These are phyloP conservation scores for Cyclopterus lumpus DNA, from an alignment of 2,797 vertebrate species.

Conservation along the genomic window DNA sequence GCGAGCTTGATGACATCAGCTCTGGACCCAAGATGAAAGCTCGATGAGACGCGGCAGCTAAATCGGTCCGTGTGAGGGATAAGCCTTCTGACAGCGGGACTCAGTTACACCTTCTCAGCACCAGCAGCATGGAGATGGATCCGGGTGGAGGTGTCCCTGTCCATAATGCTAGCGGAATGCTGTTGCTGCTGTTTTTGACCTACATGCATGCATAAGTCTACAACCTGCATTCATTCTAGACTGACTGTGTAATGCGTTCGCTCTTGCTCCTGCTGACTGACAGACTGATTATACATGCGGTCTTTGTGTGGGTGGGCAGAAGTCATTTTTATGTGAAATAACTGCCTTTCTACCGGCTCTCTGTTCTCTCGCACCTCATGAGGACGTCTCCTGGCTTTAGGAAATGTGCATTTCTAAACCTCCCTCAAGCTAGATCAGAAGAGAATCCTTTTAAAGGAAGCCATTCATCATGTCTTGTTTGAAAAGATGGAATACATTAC, in stretches of 20 bases:
- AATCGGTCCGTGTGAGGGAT: conserved; percentile 70
- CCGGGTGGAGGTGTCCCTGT: conserved; percentile 35
- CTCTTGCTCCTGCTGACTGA: conserved; percentile 45
- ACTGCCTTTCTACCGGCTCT: conserved; percentile 27
- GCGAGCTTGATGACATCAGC: conserved; percentile 52
- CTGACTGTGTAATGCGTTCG: conserved; percentile 43
- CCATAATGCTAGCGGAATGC: conserved; percentile 40
- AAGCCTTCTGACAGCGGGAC: conserved; percentile 67
- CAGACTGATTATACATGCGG: conserved; percentile 55
- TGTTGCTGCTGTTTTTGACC: conserved; percentile 49
- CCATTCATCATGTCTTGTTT: conserved; percentile 19
- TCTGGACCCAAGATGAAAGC: conserved; percentile 70
- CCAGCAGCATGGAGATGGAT: conserved; percentile 46
- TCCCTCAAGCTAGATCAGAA: conserved; percentile 26
- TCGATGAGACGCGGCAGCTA: conserved; percentile 52
- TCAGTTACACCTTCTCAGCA: conserved; percentile 65
- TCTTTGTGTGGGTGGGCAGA: conserved; percentile 63
- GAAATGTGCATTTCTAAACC: conserved; percentile 29
- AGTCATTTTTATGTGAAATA: conserved; percentile 49
- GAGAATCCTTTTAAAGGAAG: conserved; percentile 13
- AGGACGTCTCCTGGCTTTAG: conserved; percentile 23
- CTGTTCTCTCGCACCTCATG: conserved; percentile 4
- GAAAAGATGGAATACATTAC: conserved; percentile 26
- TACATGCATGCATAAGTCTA: conserved; percentile 37
- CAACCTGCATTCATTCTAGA: conserved; percentile 37